Evolutionary conservation across 1,140 invertebrate species (phyloP), one percentile per base, ranked within the genome.

Genomic region (Artemia franciscana): DNA sequence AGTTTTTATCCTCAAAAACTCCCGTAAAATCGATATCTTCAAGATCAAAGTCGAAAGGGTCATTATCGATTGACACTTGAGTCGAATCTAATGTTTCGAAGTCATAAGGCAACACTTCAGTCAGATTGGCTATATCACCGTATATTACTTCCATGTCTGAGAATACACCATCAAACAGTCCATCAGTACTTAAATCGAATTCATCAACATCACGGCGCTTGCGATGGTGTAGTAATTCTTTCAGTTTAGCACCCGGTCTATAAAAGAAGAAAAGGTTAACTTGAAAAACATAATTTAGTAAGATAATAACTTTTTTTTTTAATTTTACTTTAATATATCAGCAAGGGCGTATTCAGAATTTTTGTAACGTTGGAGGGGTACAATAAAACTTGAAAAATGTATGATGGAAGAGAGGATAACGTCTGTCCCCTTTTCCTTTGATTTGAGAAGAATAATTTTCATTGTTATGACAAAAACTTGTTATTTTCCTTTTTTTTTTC

Each of bases 1-100:
- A 56, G n/a, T 51, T 51, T 18, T 51, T 51, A 51, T 26, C 39
- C 9, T 27, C 63, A 61, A 64, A 64, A 24, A 64, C 63, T 25
- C 60, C 21, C 4, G 57, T 60, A 56, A 64, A 64, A 39, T 64
- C 63, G n/a, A 64, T 15, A 23, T 57, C 25, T 0, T 58, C 39
- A n/a, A 64, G 27, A 56, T 64, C 63, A 28, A 62, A 23, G 23
- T 39, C 63, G 39, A 51, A 51, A 3, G 12, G 12, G 21, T 18
- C 39, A 51, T 18, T 18, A 51, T 15, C 12, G 21, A 15, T 18
- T 12, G 12, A 12, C 12, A 18, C 12, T 12, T 1, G 12, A 18
- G 39, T 1, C 2, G 21, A 12, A 18, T 51, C 39, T 12, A 18
- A 12, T 12, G 21, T 18, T 15, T 51, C 39, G 21, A 51, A 1